These are phyloP conservation scores for Aegotheles bennettii DNA, from an alignment of 2,113 vertebrate genomes.

Conservation along the genomic window DNA sequence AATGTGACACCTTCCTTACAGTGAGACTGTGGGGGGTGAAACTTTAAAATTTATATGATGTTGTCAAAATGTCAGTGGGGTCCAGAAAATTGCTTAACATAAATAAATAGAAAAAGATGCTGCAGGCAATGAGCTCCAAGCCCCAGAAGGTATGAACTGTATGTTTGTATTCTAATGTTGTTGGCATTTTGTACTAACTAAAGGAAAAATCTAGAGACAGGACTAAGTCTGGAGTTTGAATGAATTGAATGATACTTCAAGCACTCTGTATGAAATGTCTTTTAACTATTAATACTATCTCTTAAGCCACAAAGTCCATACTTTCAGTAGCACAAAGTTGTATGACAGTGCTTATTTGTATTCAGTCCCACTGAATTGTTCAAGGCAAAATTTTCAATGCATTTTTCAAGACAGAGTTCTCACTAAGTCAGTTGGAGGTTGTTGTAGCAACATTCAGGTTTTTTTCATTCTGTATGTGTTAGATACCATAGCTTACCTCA, in stretches of 20 bases:
- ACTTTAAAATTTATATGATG: neutral
- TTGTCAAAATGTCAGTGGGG: neutral
- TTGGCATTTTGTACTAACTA: neutral
- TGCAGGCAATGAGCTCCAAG: neutral
- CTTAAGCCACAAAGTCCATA: neutral
- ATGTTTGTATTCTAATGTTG: neutral
- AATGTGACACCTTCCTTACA: neutral
- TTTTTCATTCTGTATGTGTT: neutral
- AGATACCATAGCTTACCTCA: neutral
- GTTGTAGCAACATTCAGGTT: neutral
- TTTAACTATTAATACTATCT: neutral
- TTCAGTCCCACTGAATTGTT: neutral
- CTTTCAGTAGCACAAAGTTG: neutral
- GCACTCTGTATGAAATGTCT: neutral
- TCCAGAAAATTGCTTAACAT: neutral
- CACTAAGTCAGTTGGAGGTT: neutral
- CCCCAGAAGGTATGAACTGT: neutral
- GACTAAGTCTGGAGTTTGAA: neutral
- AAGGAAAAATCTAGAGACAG: neutral
- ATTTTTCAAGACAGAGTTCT: neutral
- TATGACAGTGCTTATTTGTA: neutral
- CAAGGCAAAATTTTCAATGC: neutral
- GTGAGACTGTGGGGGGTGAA: neutral
- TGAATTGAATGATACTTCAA: neutral
- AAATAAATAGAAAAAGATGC: neutral